Evolutionary conservation across 2,888 invertebrate species (phyloP), one percentile per base, ranked within the genome.

Genomic region (Adelognathus sp.): DNA sequence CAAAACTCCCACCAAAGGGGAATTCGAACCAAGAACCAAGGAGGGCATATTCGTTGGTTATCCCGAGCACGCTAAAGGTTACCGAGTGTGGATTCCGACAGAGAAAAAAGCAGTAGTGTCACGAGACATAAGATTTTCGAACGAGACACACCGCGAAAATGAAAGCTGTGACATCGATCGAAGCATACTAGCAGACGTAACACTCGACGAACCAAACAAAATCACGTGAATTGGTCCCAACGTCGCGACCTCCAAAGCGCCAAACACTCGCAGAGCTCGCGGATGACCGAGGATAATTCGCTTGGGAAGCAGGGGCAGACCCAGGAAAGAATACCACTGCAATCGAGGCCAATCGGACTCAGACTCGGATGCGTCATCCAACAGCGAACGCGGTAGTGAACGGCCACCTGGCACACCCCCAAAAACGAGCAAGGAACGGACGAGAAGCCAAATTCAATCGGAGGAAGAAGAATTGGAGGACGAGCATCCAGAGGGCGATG

Each of bases 221-320:
- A 3, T 14, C 5, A 29, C 29, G 5, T n/a, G 29, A 5, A 29
- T 54, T 4, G 52, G 52, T n/a, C 52, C n/a, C 1, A 54, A 14
- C 9, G 14, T 6, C 3, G 1, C 14, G 1, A 46, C 2, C 7
- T 46, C 11, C 18, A 21, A 4, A 27, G 52, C 11, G 7, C 52
- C 27, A 1, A 7, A 2, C 2, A 27, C 27, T 3, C 67, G 24
- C 36, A 63, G 76, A 44, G 70, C 64, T 18, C 74, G 44, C 21
- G 70, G 81, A 2, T 29, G 79, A 61, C 82, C 76, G 3, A 21
- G 41, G 7, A 29, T 58, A 9, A 27, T 77, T 27, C 41, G 31
- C 16, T 64, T 54, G 4, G 80, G 76, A 11, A 52, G 11, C 2
- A 41, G 69, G 41, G 82, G 78, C 56, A 50, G 82, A 54, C 82